Percentiles rank a stretch among this genome's conserved stretches.
Evolutionary conservation across 1,140 invertebrate genomes (phyloP).

Genomic region (Scylla paramamosain): DNA sequence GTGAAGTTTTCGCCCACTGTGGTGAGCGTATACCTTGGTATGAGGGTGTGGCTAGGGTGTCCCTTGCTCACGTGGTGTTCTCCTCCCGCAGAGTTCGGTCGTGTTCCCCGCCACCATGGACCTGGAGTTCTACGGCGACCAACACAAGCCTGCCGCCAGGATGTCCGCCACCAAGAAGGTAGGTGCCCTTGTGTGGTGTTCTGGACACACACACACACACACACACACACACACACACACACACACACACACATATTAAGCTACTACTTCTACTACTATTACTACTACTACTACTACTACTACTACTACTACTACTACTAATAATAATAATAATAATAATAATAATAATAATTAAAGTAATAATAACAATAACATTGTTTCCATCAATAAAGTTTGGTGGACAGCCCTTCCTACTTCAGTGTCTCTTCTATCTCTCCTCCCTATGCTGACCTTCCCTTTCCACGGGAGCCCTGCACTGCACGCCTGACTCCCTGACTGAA

Average conservation of each 20-base stretch:
- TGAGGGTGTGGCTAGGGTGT: background rate
- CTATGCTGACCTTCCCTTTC: too few relatives aligned
- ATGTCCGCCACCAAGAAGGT: constrained; percentile 71
- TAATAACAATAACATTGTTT: too few relatives aligned
- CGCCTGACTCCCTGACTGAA: too few relatives aligned
- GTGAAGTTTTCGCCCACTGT: too few relatives aligned
- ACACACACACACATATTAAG: constrained; percentile 21
- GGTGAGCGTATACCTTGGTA: background rate
- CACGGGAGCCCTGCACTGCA: too few relatives aligned
- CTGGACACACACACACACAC: background rate
- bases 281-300: too few relatives aligned
- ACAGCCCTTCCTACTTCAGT: too few relatives aligned
- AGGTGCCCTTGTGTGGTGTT: background rate
- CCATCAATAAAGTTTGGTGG: too few relatives aligned
- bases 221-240: constrained; percentile 3
- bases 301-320: too few relatives aligned
- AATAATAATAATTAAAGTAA: too few relatives aligned
- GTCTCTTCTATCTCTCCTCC: too few relatives aligned
- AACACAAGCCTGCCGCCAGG: constrained; percentile 49
- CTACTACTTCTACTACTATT: background rate
- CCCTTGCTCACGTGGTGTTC: background rate
- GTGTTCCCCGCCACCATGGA: constrained; percentile 66
- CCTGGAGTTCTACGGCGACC: constrained; percentile 69
- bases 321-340: too few relatives aligned
- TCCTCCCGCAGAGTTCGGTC: constrained; percentile 40